Conservation (phyloP, 1,140 invertebrate genomes). For the Yoshiicerus persimilis region DNA sequence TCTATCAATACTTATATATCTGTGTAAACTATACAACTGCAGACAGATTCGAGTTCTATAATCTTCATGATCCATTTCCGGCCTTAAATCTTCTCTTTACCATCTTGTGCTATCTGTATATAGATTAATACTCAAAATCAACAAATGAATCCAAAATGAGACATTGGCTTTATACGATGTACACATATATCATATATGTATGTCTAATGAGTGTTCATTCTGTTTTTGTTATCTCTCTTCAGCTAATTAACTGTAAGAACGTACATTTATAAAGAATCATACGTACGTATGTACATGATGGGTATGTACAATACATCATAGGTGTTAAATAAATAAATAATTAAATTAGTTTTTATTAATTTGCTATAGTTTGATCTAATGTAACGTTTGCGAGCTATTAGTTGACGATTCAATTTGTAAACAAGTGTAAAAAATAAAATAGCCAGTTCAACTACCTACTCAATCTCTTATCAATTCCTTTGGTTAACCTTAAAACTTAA, state of each 20-base stretch:
- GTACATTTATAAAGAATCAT: neutral
- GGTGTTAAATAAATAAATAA: neutral
- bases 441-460: neutral
- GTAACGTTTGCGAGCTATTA: neutral
- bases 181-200: too few species aligned
- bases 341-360: constrained; percentile 2
- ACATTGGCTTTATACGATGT: neutral
- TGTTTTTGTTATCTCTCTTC: neutral
- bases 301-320: neutral
- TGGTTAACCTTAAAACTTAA: neutral
- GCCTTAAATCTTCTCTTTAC: constrained; percentile 12
- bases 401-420: neutral
- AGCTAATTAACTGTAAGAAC: neutral
- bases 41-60: neutral
- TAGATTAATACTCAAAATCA: constrained; percentile 19
- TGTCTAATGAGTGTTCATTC: constrained; percentile 1
- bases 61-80: constrained; percentile 12
- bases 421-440: constrained; percentile 7
- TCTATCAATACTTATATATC: neutral
- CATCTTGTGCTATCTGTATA: constrained; percentile 14
- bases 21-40: neutral
- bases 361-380: neutral
- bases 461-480: neutral
- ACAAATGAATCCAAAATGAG: neutral
- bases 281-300: neutral